phyloP scores from a whole-genome alignment of 2,888 invertebrate genomes.

The Eupeodes latifasciatus region DNA sequence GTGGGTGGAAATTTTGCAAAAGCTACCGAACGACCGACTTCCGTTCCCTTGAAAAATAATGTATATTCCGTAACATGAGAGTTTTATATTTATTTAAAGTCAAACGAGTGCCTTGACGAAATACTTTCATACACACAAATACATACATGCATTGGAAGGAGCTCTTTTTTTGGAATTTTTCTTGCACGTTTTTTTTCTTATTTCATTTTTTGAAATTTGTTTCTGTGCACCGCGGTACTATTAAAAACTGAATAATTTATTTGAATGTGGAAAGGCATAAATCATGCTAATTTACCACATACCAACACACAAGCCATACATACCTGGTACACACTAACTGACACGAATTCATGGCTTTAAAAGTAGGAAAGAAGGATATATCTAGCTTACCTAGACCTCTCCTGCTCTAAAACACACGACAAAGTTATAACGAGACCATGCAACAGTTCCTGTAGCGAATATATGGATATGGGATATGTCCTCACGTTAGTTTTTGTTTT shows the following conservation, averaged over 20 bases:
- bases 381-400: too few relatives aligned
- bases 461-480: neutral
- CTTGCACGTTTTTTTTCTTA: neutral
- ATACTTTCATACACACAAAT: too few relatives aligned
- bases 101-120: conserved; percentile 28
- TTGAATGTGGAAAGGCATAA: conserved; percentile 59
- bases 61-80: neutral
- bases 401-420: neutral
- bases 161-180: conserved; percentile 26
- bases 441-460: neutral
- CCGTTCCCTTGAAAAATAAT: conserved; percentile 3
- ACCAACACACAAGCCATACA: conserved; percentile 5
- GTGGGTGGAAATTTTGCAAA: conserved; percentile 36
- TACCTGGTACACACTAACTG: neutral
- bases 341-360: conserved; percentile 3
- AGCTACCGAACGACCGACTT: conserved; percentile 12
- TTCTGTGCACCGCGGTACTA: conserved; percentile 37
- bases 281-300: conserved; percentile 57
- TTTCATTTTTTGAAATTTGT: conserved; percentile 1
- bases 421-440: conserved; percentile 1
- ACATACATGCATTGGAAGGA: conserved; percentile 4
- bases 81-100: neutral
- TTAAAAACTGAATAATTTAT: conserved; percentile 71
- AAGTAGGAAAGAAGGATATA: neutral
- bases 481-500: neutral